Percentiles rank a stretch among this genome's conserved stretches.
phyloP scores from a whole-genome alignment of 2,113 vertebrate species.

The Melospiza georgiana region DNA sequence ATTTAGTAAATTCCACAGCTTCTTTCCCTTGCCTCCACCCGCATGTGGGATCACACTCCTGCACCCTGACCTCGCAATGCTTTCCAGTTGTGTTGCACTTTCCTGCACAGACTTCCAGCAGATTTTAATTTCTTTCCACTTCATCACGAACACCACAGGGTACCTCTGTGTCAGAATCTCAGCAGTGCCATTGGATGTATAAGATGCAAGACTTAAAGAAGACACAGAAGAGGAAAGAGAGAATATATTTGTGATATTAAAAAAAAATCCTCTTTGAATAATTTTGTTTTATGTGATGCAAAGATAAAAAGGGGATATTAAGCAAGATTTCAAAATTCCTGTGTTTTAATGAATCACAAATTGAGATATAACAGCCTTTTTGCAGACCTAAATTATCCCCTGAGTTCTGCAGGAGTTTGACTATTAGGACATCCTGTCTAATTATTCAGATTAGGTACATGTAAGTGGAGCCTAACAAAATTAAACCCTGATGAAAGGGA shows the following conservation, averaged over 20 bases:
- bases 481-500: slow-evolving; percentile 1
- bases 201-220: neutral
- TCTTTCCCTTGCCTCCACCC: neutral
- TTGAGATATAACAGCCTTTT: neutral
- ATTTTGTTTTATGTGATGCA: neutral
- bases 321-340: neutral
- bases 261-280: neutral
- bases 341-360: neutral
- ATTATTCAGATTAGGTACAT: slow-evolving; percentile 23
- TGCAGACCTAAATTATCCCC: neutral
- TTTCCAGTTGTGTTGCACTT: neutral
- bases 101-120: neutral
- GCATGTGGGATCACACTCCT: neutral
- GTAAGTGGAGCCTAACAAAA: neutral
- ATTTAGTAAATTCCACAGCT: neutral
- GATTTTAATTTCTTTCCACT: neutral
- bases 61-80: neutral
- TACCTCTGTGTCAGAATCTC: neutral
- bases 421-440: slow-evolving; percentile 8
- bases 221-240: neutral
- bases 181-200: neutral
- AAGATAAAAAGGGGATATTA: neutral
- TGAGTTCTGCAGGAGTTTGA: neutral
- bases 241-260: neutral
- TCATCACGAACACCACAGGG: neutral